These are phyloP conservation scores for Quiscalus mexicanus DNA, from an alignment of 2,113 vertebrate species.

Conservation along the genomic window DNA sequence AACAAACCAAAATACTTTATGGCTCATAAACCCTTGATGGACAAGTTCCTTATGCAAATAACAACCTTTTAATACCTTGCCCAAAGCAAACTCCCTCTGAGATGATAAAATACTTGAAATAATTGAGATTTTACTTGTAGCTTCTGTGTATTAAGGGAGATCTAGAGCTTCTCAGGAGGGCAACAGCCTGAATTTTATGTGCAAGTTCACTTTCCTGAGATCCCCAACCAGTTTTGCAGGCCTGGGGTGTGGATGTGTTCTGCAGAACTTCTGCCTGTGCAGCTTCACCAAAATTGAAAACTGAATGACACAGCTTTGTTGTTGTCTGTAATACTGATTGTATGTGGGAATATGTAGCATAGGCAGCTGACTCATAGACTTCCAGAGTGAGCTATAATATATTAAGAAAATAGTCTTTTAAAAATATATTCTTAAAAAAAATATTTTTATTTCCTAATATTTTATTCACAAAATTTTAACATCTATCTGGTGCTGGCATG, in stretches of 20 bases:
- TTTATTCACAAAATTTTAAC: background rate
- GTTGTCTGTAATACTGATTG: background rate
- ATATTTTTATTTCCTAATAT: background rate
- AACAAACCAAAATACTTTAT: background rate
- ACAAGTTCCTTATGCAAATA: background rate
- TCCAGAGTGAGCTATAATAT: background rate
- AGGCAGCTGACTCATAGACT: background rate
- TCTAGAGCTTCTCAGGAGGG: background rate
- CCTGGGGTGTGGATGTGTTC: fast-evolving
- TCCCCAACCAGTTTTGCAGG: background rate
- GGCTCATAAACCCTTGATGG: background rate
- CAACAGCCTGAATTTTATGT: background rate
- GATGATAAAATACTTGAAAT: conserved; percentile 6
- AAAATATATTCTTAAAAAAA: background rate
- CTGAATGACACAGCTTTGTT: background rate
- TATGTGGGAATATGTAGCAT: background rate
- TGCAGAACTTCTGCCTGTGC: background rate
- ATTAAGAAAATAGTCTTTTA: background rate
- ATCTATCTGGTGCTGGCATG: background rate
- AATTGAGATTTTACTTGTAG: background rate
- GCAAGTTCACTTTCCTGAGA: background rate
- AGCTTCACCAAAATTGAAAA: background rate
- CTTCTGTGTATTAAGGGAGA: fast-evolving
- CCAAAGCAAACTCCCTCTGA: background rate
- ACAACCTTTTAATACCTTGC: background rate